Percentiles rank a stretch among this genome's conserved stretches.
Conservation (phyloP, 2,888 invertebrate species). For the Pharmacophagus antenor region DNA sequence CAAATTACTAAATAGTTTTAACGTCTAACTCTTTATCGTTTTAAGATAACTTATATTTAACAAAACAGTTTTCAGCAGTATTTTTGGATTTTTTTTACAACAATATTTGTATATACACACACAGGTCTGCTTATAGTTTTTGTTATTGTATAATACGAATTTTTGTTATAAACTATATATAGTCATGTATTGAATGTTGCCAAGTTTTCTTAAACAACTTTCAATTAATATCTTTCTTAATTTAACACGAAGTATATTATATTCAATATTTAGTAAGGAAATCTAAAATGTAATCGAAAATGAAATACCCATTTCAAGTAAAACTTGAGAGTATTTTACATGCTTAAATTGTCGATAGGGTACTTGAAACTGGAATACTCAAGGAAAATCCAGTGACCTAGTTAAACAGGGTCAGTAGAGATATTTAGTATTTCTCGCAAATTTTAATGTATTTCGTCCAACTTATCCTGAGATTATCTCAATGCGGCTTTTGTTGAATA, state of each 20-base stretch:
- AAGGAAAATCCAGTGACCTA: constrained; percentile 12
- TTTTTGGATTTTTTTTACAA: too few relatives aligned
- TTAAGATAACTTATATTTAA: too few relatives aligned
- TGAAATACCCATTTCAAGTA: not conserved
- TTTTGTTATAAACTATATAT: too few relatives aligned
- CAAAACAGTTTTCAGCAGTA: too few relatives aligned
- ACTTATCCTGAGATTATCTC: not conserved
- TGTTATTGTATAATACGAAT: too few relatives aligned
- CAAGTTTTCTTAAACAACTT: not conserved
- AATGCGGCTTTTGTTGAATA: not conserved
- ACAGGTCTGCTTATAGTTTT: not conserved
- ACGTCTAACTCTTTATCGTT: too few relatives aligned
- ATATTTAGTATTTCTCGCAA: not conserved
- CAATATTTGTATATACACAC: too few relatives aligned
- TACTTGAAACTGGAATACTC: not conserved
- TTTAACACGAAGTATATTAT: too few relatives aligned
- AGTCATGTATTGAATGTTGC: too few relatives aligned
- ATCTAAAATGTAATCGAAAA: not conserved
- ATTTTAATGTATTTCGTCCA: not conserved
- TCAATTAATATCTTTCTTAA: too few relatives aligned
- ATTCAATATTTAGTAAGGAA: not conserved
- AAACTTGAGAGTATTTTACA: not conserved
- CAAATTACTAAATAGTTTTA: too few relatives aligned
- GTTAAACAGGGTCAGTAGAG: not conserved
- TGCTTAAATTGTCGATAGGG: not conserved